phyloP scores from a whole-genome alignment of 1,140 invertebrate species.

The Drosophila rhopaloa region DNA sequence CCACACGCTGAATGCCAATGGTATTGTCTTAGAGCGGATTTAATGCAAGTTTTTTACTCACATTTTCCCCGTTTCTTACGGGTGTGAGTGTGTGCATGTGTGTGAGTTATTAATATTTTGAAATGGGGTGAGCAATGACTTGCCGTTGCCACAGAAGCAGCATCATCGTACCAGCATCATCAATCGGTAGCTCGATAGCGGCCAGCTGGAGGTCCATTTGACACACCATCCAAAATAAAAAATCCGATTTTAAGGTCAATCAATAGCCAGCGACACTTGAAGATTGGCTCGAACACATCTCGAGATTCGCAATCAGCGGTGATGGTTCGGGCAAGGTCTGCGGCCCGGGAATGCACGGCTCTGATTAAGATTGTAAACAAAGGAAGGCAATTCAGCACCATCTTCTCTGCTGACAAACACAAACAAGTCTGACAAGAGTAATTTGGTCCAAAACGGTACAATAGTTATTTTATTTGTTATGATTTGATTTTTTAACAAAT shows the following conservation, averaged over 20 bases:
- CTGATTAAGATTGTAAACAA: slow-evolving; percentile 7
- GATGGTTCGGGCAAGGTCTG: slow-evolving; percentile 25
- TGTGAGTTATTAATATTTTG: slow-evolving; percentile 67
- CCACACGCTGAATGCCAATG: slow-evolving; percentile 68
- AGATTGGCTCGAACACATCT: slow-evolving; percentile 17
- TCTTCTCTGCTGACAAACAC: neutral
- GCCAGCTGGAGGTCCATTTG: slow-evolving; percentile 60
- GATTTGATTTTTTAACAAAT: no score
- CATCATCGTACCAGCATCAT: slow-evolving; percentile 41
- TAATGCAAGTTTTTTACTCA: slow-evolving; percentile 36
- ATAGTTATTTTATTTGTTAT: no score
- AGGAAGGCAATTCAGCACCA: neutral
- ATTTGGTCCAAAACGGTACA: neutral
- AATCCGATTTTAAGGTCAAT: slow-evolving; percentile 71
- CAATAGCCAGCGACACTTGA: slow-evolving; percentile 47
- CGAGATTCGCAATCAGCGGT: slow-evolving; percentile 34
- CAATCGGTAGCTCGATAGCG: slow-evolving; percentile 35
- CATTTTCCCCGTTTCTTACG: slow-evolving; percentile 24
- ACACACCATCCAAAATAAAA: slow-evolving; percentile 55
- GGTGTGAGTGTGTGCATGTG: slow-evolving; percentile 5
- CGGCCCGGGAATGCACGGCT: slow-evolving; percentile 4
- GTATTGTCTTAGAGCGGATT: slow-evolving; percentile 76
- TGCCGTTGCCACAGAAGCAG: slow-evolving; percentile 54
- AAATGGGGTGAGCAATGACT: slow-evolving; percentile 80
- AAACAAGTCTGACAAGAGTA: slow-evolving; percentile 2